Base-by-base conservation (phyloP, 2,113 vertebrate species). In the Coptodon bakossiorum region DNA sequence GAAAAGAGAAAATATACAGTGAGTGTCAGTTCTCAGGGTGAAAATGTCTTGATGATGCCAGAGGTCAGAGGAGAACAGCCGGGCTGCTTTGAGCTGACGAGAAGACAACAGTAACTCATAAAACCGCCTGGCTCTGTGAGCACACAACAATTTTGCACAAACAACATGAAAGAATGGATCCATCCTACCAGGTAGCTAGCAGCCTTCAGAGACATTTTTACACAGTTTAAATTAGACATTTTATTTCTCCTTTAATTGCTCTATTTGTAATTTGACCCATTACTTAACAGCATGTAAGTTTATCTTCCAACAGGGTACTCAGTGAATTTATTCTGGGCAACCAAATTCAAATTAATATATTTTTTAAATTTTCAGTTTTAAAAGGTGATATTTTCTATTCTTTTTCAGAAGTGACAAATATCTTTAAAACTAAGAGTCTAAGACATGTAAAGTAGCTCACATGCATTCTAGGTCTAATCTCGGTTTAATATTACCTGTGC, bases 401-500 rank as follows among this genome's bases (percentile, higher is more conserved):
- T 10, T 27, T 73, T 48, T 73, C 5, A 45, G 40, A 73, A 22
- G 68, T 27, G 43, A 8, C 6, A 76, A 76, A 73, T 48, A 17
- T 29, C 40, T 50, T 50, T 50, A 53, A 53, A n/a, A 56, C 22
- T 56, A 11, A 56, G 53, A 22, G 3, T 24, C 5, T 56, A 78
- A 78, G 48, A n/a, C 2, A 31, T 52, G 45, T 34, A 52, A 34
- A 78, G 16, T 6, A 52, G 27, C 10, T 78, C 29, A 0, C 27
- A 78, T 0, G 2, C 10, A 34, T n/a, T n/a, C n/a, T n/a, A n/a
- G n/a, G n/a, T n/a, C n/a, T 76, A 50, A 59, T 43, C 7, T 45
- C 12, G 1, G 2, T 31, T 59, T 31, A 59, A 68, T 68, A 68
- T 38, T 85, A 96, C 99, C 99, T 92, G 99, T 99, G 88, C 98